Conservation (phyloP, 2,113 vertebrate species). For the Alouatta palliata region DNA sequence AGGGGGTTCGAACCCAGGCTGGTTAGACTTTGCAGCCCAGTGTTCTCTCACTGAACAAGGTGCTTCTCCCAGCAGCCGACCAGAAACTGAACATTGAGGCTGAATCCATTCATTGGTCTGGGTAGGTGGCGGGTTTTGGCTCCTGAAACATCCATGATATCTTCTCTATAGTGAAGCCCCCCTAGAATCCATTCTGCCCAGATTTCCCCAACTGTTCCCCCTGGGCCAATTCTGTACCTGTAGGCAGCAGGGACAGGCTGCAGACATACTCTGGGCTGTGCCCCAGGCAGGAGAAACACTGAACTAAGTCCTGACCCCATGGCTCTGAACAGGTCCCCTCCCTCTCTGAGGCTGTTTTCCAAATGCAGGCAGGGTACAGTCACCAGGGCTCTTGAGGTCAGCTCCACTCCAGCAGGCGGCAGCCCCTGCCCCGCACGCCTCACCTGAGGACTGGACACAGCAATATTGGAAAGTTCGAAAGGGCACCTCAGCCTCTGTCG, state of each 20-base stretch:
- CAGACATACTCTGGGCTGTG: accelerated
- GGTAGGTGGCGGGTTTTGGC: background rate
- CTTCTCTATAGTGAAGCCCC: no score
- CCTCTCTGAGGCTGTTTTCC: background rate
- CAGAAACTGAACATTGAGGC: no score
- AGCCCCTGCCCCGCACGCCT: no score
- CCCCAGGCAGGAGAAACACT: background rate
- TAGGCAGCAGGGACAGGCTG: background rate
- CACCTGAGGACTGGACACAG: no score
- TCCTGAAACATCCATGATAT: background rate
- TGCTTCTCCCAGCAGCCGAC: background rate
- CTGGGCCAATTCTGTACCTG: no score
- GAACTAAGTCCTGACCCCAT: background rate
- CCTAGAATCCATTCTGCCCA: no score
- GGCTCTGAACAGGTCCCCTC: background rate
- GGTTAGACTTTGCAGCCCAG: background rate
- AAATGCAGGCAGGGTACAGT: background rate
- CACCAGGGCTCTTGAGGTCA: no score
- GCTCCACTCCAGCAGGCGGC: no score
- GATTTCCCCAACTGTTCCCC: no score
- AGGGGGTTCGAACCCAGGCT: no score
- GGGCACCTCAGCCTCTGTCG: no score
- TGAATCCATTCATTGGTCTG: background rate
- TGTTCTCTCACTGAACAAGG: background rate
- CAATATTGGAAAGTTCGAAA: no score